Evolutionary conservation across 2,113 vertebrate species (phyloP), one percentile per base, ranked within the genome.

Genomic region (Sigmodon hispidus): DNA sequence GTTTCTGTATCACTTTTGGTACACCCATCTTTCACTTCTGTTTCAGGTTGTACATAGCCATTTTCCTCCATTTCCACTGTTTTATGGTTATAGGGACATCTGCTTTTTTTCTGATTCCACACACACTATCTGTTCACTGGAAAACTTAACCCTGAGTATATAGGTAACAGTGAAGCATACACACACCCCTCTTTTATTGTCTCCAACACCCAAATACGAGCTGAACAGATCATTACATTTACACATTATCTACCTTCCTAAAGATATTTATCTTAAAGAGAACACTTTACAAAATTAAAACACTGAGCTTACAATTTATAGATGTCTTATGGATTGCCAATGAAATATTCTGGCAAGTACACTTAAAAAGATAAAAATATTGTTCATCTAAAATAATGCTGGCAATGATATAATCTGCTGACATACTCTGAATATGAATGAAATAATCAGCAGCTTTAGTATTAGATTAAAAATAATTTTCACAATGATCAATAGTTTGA

Each of bases 261-360:
- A 79, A 50, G 67, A 84, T 52, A 90, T n/a, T 50, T 50, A 93
- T 77, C 16, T 0, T n/a, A 13, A 63, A 93, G 81, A 79, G 87
- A 45, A 87, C 93, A 55, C 9, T 75, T 72, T n/a, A 76, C 22
- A 81, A 80, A 85, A 86, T 76, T 90, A 92, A 91, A 91, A 89
- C 55, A 52, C 7, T 4, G 19, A 90, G 63, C 1, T 76, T 52
- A 84, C n/a, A 70, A 57, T 85, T 84, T 90, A 48, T 85, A 94
- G 79, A 81, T 70, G 17, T 45, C n/a, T 11, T 11, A 75, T 48
- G 19, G 70, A 72, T 75, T 55, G 55, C 15, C 65, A 91, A 34
- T 67, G 13, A 89, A 92, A 70, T 88, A 84, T 87, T 96, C 94
- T 92, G 70, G 17, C 50, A 95, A 91, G 84, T 75, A 22, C 40